These are phyloP conservation scores for Aporophyla nigra DNA, from an alignment of 2,888 invertebrate species.

Conservation along the genomic window DNA sequence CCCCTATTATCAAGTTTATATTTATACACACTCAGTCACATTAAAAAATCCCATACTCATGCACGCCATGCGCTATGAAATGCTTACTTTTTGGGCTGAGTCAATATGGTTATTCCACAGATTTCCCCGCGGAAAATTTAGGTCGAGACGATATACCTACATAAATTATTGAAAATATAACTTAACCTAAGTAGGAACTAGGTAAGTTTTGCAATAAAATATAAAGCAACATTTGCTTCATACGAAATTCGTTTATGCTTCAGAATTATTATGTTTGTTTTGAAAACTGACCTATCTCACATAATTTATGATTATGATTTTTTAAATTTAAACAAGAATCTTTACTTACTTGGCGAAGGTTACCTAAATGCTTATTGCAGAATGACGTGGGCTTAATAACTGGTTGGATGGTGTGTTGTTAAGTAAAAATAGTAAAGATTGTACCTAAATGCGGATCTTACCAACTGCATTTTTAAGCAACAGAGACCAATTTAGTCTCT, in stretches of 20 bases:
- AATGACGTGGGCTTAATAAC: too few relatives aligned
- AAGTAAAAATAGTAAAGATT: not conserved
- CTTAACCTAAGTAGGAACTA: not conserved
- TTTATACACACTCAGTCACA: too few relatives aligned
- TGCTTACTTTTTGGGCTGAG: not conserved
- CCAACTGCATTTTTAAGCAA: not conserved
- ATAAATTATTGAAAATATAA: not conserved
- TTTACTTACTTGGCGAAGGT: not conserved
- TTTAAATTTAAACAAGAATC: not conserved
- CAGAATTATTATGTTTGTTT: not conserved
- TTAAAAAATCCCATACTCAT: too few relatives aligned
- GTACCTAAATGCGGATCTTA: not conserved
- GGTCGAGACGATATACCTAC: not conserved
- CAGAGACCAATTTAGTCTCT: not conserved
- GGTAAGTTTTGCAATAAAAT: not conserved
- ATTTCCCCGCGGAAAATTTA: not conserved
- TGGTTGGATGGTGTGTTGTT: not conserved
- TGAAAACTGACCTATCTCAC: constrained; percentile 4
- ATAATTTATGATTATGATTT: not conserved
- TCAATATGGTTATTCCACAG: not conserved
- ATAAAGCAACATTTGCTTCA: not conserved
- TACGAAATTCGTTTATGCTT: not conserved
- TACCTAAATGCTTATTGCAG: not conserved
- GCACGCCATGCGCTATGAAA: not conserved
- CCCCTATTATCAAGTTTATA: not conserved